Evolutionary conservation across 1,140 invertebrate genomes (phyloP), one percentile per base, ranked within the genome.

Genomic region (Goniozus legneri): DNA sequence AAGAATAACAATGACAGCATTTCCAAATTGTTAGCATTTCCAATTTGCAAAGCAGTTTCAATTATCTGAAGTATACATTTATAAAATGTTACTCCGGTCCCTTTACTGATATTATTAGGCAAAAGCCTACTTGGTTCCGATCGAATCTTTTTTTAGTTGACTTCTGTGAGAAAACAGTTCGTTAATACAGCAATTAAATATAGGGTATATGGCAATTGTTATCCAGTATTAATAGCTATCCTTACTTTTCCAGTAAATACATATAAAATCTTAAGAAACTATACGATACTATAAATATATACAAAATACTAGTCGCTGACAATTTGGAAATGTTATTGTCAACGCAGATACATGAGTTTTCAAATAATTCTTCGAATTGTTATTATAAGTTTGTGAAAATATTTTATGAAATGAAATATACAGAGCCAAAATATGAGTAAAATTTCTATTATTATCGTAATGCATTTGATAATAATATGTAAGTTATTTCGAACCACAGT

Each of bases 81-180:
- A 61, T 58, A 62, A 66, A 67, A 60, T 58, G 43, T 64, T 47
- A 59, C 41, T 63, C 51, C 58, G 62, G 64, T 69, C 67, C 63
- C 55, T 56, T 47, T 31, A 61, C 52, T 62, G 67, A 70, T 70
- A 68, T 65, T 36, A 4, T 55, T 38, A 40, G 58, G 54, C 49
- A 55, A 50, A 20, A 49, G 52, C 56, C 56, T 45, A 36, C 44
- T 56, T 58, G 35, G 22, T 58, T 52, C 47, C 27, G 46, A 58
- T 57, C 19, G 54, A 56, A 54, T 22, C 49, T 39, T 32, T 45
- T 36, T 10, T 14, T 18, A 37, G 44, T 24, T 35, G 43, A 33
- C 4, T 46, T 30, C 16, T 37, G 15, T 12, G 30, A 18, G 19
- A 13, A 31, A 46, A 20, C 21, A 7, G 12, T 40, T 45, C 8